Percentiles rank a stretch among this genome's conserved stretches.
These are phyloP conservation scores for Lasioglossum albipes DNA, from an alignment of 1,140 invertebrate genomes.

Conservation along the genomic window DNA sequence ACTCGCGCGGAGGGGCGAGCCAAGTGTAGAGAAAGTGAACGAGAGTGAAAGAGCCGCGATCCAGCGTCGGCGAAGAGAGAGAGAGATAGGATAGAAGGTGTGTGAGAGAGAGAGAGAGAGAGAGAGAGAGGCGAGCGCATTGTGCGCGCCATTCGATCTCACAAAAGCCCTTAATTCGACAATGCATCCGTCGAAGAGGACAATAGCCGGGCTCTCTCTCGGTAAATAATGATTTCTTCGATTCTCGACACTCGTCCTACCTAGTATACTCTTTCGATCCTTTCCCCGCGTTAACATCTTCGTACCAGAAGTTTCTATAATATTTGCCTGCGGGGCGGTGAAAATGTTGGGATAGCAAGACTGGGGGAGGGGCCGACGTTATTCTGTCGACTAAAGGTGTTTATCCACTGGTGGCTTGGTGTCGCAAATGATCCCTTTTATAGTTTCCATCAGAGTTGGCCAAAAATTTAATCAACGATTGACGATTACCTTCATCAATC, in stretches of 20 bases:
- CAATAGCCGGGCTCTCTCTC: constrained; percentile 51
- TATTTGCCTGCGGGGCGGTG: constrained; percentile 13
- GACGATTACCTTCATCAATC: no score
- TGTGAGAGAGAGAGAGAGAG: no score
- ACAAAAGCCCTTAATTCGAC: constrained; percentile 70
- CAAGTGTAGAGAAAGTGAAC: background rate
- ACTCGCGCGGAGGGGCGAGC: constrained; percentile 11
- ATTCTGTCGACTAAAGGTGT: no score
- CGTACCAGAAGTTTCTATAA: constrained; percentile 19
- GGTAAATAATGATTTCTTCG: constrained; percentile 63
- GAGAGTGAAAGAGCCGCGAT: background rate
- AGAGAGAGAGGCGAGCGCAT: constrained; percentile 31
- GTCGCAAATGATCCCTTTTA: no score
- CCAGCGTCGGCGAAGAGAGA: no score
- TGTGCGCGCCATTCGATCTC: constrained; percentile 46
- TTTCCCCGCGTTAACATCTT: constrained; percentile 18
- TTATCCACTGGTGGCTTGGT: no score
- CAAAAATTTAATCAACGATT: no score
- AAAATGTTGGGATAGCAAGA: no score
- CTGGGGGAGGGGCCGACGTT: no score
- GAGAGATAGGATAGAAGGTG: no score
- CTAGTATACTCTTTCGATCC: constrained; percentile 24
- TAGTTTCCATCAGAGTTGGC: no score
- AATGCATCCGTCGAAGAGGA: constrained; percentile 54
- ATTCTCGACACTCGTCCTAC: constrained; percentile 36